phyloP scores from a whole-genome alignment of 2,113 vertebrate species.

The Rhodinocichla rosea region DNA sequence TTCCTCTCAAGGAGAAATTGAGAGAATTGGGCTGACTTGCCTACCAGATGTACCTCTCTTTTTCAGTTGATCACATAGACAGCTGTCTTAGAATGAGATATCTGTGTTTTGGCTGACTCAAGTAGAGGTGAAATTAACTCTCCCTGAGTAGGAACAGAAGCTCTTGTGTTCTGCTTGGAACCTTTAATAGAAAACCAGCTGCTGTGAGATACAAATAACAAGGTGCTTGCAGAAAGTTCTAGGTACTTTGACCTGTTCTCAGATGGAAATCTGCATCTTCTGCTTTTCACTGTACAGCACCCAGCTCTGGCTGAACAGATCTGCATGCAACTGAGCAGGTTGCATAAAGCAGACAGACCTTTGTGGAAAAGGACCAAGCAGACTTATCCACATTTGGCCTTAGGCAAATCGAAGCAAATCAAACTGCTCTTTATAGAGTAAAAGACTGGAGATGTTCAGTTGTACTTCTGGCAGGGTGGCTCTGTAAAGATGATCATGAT shows the following conservation, averaged over 20 bases:
- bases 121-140: background rate
- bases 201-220: background rate
- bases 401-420: background rate
- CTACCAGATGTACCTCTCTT: background rate
- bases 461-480: background rate
- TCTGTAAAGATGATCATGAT: background rate
- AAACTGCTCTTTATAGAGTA: background rate
- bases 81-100: background rate
- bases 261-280: background rate
- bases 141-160: background rate
- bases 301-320: background rate
- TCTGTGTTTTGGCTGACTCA: background rate
- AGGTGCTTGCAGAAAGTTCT: background rate
- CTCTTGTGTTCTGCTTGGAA: background rate
- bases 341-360: background rate
- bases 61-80: background rate
- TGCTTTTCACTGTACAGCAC: accelerated
- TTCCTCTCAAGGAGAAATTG: background rate
- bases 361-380: background rate
- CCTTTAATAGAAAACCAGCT: background rate
- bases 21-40: background rate
- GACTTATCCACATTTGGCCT: background rate
- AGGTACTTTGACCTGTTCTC: background rate
- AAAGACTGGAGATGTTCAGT: background rate
- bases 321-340: background rate